A percentile compares a stretch with the other conserved stretches of the same genome.
Conservation (phyloP, 2,888 invertebrate species). For the Drosophila kanekoi region DNA sequence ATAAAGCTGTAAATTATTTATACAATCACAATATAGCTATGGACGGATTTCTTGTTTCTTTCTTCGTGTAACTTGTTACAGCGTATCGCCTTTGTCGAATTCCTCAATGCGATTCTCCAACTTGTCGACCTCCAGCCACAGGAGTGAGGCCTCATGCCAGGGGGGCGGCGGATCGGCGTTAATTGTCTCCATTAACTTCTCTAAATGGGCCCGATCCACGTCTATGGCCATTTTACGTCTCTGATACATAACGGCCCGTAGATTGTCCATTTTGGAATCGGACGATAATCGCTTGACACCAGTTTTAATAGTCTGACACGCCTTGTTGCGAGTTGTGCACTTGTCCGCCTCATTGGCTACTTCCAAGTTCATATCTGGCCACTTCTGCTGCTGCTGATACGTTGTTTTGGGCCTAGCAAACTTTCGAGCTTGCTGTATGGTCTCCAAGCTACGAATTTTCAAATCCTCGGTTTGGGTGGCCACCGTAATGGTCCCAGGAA, state of each 20-base stretch:
- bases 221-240: not conserved
- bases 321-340: constrained; percentile 1
- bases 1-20: too few relatives aligned
- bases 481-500: not conserved
- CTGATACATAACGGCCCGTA: not conserved
- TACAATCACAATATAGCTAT: too few relatives aligned
- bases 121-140: constrained; percentile 17
- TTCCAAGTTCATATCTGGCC: not conserved
- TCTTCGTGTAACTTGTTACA: too few relatives aligned
- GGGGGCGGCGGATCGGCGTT: constrained; percentile 16
- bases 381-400: not conserved
- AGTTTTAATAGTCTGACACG: constrained; percentile 3
- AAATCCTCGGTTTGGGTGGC: not conserved
- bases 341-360: not conserved
- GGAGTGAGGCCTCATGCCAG: not conserved
- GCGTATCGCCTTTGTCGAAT: not conserved
- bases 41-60: too few relatives aligned
- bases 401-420: not conserved
- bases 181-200: not conserved
- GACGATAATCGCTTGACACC: not conserved
- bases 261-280: not conserved
- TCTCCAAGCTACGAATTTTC: not conserved
- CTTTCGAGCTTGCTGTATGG: not conserved
- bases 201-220: not conserved
- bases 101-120: constrained; percentile 13